Percentiles rank a stretch among this genome's conserved stretches.
These are phyloP conservation scores for Orientallactaga bullata DNA, from an alignment of 2,113 vertebrate species.

Conservation along the genomic window DNA sequence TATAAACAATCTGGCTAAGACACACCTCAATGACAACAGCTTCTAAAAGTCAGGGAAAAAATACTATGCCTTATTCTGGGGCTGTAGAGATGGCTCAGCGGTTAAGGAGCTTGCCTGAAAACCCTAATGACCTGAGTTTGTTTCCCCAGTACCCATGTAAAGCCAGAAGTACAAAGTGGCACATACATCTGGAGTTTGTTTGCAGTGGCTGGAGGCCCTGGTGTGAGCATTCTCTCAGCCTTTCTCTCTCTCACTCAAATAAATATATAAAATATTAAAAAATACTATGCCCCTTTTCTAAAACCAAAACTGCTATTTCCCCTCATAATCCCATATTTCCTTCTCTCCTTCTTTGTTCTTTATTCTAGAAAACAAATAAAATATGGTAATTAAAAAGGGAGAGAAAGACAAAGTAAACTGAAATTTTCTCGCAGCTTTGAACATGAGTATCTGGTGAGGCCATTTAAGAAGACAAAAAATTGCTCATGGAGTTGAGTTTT, in stretches of 20 bases:
- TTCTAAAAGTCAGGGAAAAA: conserved; percentile 12
- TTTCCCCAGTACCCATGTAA: too few relatives aligned
- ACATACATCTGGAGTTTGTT: too few relatives aligned
- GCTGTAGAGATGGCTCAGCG: too few relatives aligned
- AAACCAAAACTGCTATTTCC: conserved; percentile 10
- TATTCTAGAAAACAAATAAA: background rate
- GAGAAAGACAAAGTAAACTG: conserved; percentile 12
- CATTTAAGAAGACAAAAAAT: background rate
- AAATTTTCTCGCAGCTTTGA: conserved; percentile 18
- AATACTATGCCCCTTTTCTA: background rate
- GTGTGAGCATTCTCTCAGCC: too few relatives aligned
- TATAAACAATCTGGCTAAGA: background rate
- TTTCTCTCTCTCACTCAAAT: too few relatives aligned
- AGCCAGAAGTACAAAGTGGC: too few relatives aligned
- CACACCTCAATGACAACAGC: background rate
- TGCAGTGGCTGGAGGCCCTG: too few relatives aligned
- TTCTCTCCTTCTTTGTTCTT: background rate
- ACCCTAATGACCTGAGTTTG: too few relatives aligned
- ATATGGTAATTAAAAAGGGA: background rate
- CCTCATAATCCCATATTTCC: background rate
- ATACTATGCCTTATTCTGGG: background rate
- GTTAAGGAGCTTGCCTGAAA: too few relatives aligned
- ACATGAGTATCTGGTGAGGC: background rate
- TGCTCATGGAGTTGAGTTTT: background rate
- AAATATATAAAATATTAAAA: too few relatives aligned